Conservation (phyloP, 1,140 invertebrate genomes). For the Polypedilum vanderplanki region DNA sequence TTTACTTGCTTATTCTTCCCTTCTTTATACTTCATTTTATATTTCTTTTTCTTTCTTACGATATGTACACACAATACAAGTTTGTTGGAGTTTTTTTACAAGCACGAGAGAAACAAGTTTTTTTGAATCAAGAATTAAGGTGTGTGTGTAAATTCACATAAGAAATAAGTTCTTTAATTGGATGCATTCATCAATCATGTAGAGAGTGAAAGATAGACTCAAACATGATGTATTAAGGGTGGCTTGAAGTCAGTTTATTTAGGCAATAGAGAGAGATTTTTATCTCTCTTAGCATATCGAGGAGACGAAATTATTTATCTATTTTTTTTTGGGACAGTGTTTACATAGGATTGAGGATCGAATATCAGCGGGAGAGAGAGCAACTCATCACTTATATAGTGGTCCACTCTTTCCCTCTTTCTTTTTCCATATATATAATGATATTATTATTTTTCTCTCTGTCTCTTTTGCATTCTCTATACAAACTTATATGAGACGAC, state of each 20-base stretch:
- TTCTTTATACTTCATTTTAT: not conserved
- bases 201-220: not conserved
- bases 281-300: not conserved
- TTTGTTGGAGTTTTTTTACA: not conserved
- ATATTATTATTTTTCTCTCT: conserved; percentile 6
- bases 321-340: conserved; percentile 5
- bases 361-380: conserved; percentile 13
- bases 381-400: conserved; percentile 8
- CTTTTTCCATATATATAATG: not conserved
- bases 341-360: not conserved
- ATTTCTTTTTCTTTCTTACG: conserved; percentile 8
- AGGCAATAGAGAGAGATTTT: not conserved
- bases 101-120: conserved; percentile 26
- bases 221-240: not conserved
- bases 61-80: not conserved
- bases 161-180: conserved; percentile 27
- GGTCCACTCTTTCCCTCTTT: not conserved
- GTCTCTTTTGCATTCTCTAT: not conserved
- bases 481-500: not conserved
- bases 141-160: conserved; percentile 21
- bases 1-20: no score
- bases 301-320: not conserved
- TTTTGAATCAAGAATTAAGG: conserved; percentile 6
- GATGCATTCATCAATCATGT: conserved; percentile 23
- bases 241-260: not conserved